These are phyloP conservation scores for Drosophila atripex DNA, from an alignment of 2,888 invertebrate species.

Conservation along the genomic window DNA sequence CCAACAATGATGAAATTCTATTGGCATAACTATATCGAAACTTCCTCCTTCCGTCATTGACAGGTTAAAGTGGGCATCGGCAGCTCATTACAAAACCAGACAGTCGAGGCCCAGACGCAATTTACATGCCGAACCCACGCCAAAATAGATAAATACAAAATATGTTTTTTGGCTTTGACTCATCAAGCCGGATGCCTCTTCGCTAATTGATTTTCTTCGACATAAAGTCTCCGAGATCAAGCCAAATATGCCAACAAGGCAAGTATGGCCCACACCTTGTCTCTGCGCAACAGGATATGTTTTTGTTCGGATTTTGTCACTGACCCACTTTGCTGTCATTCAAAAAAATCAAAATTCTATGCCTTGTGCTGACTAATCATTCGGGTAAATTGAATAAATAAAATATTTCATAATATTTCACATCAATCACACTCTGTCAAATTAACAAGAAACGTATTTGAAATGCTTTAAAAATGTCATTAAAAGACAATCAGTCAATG, in stretches of 20 bases:
- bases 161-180: constrained; percentile 21
- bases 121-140: constrained; percentile 43
- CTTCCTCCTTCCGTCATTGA: constrained; percentile 7
- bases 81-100: constrained; percentile 24
- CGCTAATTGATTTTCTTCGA: constrained; percentile 34
- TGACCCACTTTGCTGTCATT: constrained; percentile 45
- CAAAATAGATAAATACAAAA: not conserved
- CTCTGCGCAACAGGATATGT: constrained; percentile 24
- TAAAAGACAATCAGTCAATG: constrained; percentile 71
- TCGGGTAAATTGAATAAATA: constrained; percentile 27
- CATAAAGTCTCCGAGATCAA: constrained; percentile 7
- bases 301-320: constrained; percentile 1
- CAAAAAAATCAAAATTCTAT: constrained; percentile 45
- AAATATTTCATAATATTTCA: constrained; percentile 27
- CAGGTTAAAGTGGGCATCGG: constrained; percentile 16
- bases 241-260: constrained; percentile 8
- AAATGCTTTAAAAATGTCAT: constrained; percentile 55
- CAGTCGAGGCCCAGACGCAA: constrained; percentile 34
- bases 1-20: not conserved
- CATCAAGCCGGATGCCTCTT: constrained; percentile 38
- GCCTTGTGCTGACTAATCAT: constrained; percentile 34
- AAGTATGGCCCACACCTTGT: constrained; percentile 11
- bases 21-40: not conserved
- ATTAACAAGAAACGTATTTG: constrained; percentile 51
- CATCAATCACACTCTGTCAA: constrained; percentile 68